phyloP scores from a whole-genome alignment of 2,113 vertebrate genomes.

The Nycticebus coucang region DNA sequence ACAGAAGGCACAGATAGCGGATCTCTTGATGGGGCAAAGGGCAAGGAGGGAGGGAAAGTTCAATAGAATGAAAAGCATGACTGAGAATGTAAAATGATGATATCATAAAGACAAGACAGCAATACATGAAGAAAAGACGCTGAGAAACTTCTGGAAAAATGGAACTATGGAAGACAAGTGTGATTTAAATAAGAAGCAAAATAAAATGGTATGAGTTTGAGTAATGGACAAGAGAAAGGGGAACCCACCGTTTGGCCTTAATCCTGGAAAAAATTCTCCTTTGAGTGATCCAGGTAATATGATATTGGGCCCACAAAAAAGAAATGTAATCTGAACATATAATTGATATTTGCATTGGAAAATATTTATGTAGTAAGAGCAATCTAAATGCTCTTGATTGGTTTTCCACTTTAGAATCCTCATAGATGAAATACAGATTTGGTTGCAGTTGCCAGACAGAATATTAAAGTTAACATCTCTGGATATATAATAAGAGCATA shows the following conservation, averaged over 20 bases:
- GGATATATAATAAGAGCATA: not conserved
- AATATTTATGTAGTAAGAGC: not conserved
- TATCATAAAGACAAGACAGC: not conserved
- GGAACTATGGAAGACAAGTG: not conserved
- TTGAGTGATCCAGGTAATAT: not conserved
- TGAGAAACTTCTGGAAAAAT: not conserved
- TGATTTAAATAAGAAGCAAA: not conserved
- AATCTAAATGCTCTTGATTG: not conserved
- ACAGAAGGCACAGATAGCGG: not conserved
- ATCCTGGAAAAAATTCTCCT: not conserved
- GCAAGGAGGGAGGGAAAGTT: not conserved
- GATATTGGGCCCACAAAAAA: not conserved
- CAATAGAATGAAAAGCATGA: not conserved
- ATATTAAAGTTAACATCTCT: not conserved
- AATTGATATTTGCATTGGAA: not conserved
- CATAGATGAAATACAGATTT: not conserved
- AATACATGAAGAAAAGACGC: not conserved
- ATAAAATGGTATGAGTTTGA: not conserved
- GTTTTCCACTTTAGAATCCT: not conserved
- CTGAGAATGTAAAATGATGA: not conserved
- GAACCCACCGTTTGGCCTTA: not conserved
- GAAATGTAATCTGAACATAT: not conserved
- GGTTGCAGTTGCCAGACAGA: not conserved
- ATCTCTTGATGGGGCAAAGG: rapidly evolving
- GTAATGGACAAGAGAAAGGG: not conserved